Base-by-base conservation (phyloP, 2,113 vertebrate species). In the Pterocles gutturalis region DNA sequence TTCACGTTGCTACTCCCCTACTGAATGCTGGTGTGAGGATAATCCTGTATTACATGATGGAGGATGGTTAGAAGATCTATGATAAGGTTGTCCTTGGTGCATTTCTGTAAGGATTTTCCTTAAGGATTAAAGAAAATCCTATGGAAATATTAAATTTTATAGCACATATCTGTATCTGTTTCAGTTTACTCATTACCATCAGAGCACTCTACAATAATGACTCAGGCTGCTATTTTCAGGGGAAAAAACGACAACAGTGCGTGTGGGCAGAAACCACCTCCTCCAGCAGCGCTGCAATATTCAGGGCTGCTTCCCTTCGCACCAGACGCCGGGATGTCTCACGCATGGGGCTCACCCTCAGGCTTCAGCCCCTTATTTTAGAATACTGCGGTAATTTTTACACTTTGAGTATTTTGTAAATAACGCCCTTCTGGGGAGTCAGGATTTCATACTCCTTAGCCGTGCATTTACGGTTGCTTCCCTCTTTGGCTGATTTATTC, bases 141-240 rank as follows among this genome's bases (percentile, higher is more conserved):
- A 22, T 64, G 31, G 29, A 83, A 83, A 73, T 81, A 62, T 1
- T 69, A 26, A 7, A 18, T 89, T 92, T 78, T 78, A 12, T n/a
- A 72, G 29, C 8, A 8, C 17, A 2, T 26, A 66, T 18, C 49
- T 80, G 0, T 77, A 16, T 76, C 43, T 75, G n/a, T 67, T 82
- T 90, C 46, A 62, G 33, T 93, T 93, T 89, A 73, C 64, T 91
- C 64, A 33, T 64, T 92, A 87, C 11, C 69, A 89, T 86, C 62
- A 77, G 75, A 87, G 76, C 84, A 33, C 15, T 71, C 69, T 79
- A 79, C 34, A 38, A 48, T 71, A 91, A 79, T 94, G 93, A 89
- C 81, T 91, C 69, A 94, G 81, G 48, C 72, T 84, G 73, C 87
- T 94, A 36, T 92, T 95, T 94, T 81, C 55, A 84, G 77, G 26